Conservation (phyloP, 2,113 vertebrate genomes). For the Nothocercus nigrocapillus region DNA sequence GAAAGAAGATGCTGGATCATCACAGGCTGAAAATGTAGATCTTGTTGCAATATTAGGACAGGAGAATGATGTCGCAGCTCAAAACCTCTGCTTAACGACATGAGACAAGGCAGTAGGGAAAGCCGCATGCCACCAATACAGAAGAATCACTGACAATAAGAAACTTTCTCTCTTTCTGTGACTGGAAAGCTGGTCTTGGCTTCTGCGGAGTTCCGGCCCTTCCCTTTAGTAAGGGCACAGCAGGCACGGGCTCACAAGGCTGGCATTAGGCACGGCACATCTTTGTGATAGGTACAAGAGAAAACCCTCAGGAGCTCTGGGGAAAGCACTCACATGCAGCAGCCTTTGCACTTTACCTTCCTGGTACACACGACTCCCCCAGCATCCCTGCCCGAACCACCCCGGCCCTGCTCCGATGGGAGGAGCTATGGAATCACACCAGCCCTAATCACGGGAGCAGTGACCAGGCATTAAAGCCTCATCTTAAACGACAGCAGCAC, state of each 20-base stretch:
- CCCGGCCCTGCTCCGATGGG: not conserved
- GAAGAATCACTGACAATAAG: not conserved
- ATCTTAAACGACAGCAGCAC: not conserved
- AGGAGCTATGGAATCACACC: not conserved
- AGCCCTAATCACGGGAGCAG: slow-evolving; percentile 10
- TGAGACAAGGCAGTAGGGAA: not conserved
- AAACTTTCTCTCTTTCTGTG: not conserved
- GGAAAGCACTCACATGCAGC: not conserved
- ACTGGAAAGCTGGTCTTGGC: not conserved
- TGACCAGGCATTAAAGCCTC: slow-evolving; percentile 51
- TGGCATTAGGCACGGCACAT: not conserved
- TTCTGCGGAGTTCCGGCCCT: not conserved
- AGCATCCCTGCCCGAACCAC: accelerated
- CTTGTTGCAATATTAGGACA: slow-evolving; percentile 18
- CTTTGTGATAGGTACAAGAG: not conserved
- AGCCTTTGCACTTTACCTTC: not conserved
- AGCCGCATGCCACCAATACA: not conserved
- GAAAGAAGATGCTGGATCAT: slow-evolving; percentile 9
- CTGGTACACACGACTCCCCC: accelerated
- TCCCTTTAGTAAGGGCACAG: not conserved
- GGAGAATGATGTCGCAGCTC: not conserved
- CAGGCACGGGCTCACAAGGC: not conserved
- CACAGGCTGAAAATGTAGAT: not conserved
- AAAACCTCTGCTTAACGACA: slow-evolving; percentile 20
- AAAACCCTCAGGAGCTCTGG: not conserved